These are phyloP conservation scores for Cotesia congregata DNA, from an alignment of 2,888 invertebrate species.

Conservation along the genomic window DNA sequence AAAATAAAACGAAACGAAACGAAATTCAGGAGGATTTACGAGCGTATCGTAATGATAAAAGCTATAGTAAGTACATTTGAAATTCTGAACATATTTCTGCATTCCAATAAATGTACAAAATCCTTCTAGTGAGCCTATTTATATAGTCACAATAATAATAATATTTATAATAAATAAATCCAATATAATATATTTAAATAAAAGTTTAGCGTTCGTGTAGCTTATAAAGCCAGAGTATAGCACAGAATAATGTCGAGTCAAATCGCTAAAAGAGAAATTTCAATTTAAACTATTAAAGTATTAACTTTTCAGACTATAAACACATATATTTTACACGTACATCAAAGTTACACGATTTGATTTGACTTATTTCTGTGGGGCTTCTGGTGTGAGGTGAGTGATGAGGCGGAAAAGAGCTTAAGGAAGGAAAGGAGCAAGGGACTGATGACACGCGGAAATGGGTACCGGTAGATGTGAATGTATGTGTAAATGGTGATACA, in stretches of 20 bases:
- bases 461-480: not conserved
- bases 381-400: not conserved
- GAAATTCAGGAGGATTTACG: conserved; percentile 36
- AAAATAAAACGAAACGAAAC: not conserved
- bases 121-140: conserved; percentile 27
- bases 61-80: conserved; percentile 1
- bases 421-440: not conserved
- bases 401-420: not conserved
- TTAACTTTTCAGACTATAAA: conserved; percentile 18
- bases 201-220: conserved; percentile 42
- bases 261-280: conserved; percentile 22
- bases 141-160: too few species aligned
- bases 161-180: conserved; percentile 14
- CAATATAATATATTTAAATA: conserved; percentile 17
- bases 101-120: conserved; percentile 14
- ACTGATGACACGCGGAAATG: not conserved
- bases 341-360: not conserved
- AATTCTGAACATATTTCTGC: conserved; percentile 28
- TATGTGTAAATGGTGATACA: not conserved
- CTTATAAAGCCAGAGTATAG: conserved; percentile 41
- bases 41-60: conserved; percentile 25
- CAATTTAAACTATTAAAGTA: conserved; percentile 28
- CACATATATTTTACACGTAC: not conserved
- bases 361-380: not conserved
- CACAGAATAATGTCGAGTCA: conserved; percentile 38